Evolutionary conservation across 2,888 invertebrate genomes (phyloP).

Genomic region (Euplexia lucipara): DNA sequence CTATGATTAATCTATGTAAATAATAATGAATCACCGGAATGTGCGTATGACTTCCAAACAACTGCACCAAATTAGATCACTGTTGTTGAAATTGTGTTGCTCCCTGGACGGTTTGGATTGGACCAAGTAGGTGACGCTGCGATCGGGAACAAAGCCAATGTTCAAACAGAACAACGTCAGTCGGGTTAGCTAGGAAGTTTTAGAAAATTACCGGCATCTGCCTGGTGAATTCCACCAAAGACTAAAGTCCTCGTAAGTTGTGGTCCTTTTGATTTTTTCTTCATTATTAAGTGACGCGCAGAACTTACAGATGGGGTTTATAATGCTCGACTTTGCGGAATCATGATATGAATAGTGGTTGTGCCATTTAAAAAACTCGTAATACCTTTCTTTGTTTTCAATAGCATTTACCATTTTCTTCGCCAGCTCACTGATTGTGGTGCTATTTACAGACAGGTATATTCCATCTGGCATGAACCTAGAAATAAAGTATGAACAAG

Average conservation of each 20-base stretch:
- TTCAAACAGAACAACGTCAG: too few species aligned
- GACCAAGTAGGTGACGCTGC: too few species aligned
- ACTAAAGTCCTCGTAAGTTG: slow-evolving; percentile 48
- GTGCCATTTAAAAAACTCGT: slow-evolving; percentile 71
- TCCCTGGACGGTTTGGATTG: too few species aligned
- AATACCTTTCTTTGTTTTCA: slow-evolving; percentile 62
- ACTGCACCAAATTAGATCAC: too few species aligned
- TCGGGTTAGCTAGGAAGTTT: too few species aligned
- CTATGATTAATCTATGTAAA: too few species aligned
- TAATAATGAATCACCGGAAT: too few species aligned
- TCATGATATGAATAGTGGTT: slow-evolving; percentile 69
- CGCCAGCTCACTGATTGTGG: slow-evolving; percentile 47
- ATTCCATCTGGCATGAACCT: slow-evolving; percentile 70
- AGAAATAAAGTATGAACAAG: slow-evolving; percentile 8
- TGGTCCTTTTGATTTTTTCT: slow-evolving; percentile 11
- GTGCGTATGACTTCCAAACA: too few species aligned
- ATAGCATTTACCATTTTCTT: slow-evolving; percentile 65
- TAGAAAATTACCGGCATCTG: slow-evolving; percentile 10
- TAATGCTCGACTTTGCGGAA: slow-evolving; percentile 38
- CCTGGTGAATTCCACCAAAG: slow-evolving; percentile 64
- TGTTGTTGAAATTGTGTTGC: too few species aligned
- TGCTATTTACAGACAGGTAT: slow-evolving; percentile 53
- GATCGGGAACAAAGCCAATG: too few species aligned
- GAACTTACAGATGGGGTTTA: slow-evolving; percentile 61
- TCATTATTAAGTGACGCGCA: slow-evolving; percentile 52